phyloP scores from a whole-genome alignment of 1,140 invertebrate genomes.

The Asobara japonica region DNA sequence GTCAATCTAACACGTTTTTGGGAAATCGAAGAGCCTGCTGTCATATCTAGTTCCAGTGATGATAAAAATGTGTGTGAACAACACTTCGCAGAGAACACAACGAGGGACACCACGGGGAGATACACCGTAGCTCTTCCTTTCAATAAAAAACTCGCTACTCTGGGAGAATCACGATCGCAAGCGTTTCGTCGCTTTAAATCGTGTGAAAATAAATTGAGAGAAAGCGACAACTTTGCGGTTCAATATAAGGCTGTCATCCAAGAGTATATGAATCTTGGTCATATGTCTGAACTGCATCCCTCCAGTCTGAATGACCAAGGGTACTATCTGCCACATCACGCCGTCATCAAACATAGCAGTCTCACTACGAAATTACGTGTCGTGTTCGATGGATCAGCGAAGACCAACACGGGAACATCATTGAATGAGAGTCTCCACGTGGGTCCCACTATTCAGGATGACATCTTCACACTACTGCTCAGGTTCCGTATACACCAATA shows the following conservation, averaged over 20 bases:
- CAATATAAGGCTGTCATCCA: constrained; percentile 29
- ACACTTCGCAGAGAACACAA: constrained; percentile 38
- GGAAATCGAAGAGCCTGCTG: not conserved
- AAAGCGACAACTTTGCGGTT: constrained; percentile 11
- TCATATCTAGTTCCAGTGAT: not conserved
- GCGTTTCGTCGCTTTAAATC: constrained; percentile 4
- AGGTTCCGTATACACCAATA: not conserved
- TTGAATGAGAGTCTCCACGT: not conserved
- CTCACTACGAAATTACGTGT: constrained; percentile 40
- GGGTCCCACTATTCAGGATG: constrained; percentile 7
- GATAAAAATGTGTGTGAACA: constrained; percentile 38
- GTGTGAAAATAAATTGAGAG: constrained; percentile 28
- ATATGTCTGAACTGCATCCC: not conserved
- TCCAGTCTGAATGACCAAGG: not conserved
- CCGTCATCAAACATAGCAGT: constrained; percentile 41
- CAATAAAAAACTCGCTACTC: constrained; percentile 23
- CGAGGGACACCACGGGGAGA: constrained; percentile 35
- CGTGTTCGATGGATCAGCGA: constrained; percentile 46
- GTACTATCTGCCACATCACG: constrained; percentile 45
- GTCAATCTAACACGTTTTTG: not conserved
- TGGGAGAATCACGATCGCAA: constrained; percentile 21
- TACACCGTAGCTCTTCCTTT: constrained; percentile 45
- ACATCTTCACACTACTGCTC: not conserved
- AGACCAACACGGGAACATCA: constrained; percentile 23
- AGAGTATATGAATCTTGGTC: constrained; percentile 36